phyloP scores from a whole-genome alignment of 2,797 vertebrate genomes.

The Eupleurogrammus muticus region DNA sequence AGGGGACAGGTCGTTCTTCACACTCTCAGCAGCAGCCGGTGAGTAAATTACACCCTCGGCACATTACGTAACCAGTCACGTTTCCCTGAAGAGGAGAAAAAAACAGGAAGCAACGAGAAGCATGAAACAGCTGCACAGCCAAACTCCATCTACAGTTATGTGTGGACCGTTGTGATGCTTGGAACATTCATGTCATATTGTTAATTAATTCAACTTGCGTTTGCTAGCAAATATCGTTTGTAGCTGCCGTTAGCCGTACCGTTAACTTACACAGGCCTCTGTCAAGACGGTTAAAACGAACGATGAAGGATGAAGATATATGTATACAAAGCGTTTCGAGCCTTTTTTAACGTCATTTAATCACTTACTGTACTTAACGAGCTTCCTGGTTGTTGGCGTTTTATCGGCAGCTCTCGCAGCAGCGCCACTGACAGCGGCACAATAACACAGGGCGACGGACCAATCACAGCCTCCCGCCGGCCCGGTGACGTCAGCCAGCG shows the following conservation, averaged over 20 bases:
- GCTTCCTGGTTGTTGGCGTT: background rate
- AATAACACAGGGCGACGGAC: constrained; percentile 37
- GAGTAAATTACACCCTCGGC: constrained; percentile 26
- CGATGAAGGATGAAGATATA: too few species aligned
- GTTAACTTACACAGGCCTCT: too few species aligned
- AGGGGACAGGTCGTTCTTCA: constrained; percentile 7
- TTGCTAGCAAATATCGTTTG: background rate
- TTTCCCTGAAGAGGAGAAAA: constrained; percentile 22
- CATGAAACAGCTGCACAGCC: background rate
- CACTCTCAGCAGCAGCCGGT: constrained; percentile 20
- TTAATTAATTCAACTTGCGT: background rate
- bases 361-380: background rate
- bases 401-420: background rate
- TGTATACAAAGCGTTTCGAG: background rate
- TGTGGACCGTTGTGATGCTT: rapidly evolving
- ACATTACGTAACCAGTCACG: constrained; percentile 70
- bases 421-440: constrained; percentile 10
- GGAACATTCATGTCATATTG: background rate
- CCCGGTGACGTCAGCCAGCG: constrained; percentile 17
- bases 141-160: background rate
- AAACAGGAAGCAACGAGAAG: background rate
- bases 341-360: background rate
- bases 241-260: background rate
- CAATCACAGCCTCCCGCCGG: constrained; percentile 50
- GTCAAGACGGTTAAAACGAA: background rate